Evolutionary conservation across 92 coral and sea anemone genomes (phyloP), one percentile per base, ranked within the genome.

Genomic region (Palythoa heliodiscus): DNA sequence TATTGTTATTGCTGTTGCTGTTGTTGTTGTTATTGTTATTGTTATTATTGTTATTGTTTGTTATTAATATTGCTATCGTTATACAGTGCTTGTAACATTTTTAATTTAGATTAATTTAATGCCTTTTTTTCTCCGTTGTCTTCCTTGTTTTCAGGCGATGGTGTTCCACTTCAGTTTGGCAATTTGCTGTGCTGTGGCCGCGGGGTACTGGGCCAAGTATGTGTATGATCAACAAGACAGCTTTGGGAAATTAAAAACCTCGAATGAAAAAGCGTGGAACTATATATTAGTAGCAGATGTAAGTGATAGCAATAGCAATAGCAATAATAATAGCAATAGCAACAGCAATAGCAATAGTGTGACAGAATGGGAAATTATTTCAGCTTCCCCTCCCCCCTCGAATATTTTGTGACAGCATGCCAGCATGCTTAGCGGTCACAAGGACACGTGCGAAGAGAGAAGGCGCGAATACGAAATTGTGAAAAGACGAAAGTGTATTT

Each of bases 181-280:
- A 15, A 35, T 80, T 11, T n/a, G 84, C 48, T 80, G 84, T 66
- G 84, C 35, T 4, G 74, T 66, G 48, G 74, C 84, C 48, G 52
- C 84, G n/a, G 84, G 84, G 58, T 80, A 80, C 63, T 80, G 84
- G 84, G 84, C 84, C 0, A 80, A 80, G 61, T 64, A 43, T 20
- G 84, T 66, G 24, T 80, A 80, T 23, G 74, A 66, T 20, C 2
- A 66, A 13, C 74, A 80, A n/a, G 74, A 80, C 16, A 11, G n/a
- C 7, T 0, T 38, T 7, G 0, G 0, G 0, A 23, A 67, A 11
- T 37, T 78, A n/a, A 80, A 80, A 19, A 14, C 14, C 5, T 5
- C 0, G 3, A 22, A 22, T 0, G 10, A 17, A 14, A 80, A 20
- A 63, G 84, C 84, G 20, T 80, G 84, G 84, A 66, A 66, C 61